phyloP scores from a whole-genome alignment of 1,140 invertebrate genomes.

The Saxidomus purpurata region DNA sequence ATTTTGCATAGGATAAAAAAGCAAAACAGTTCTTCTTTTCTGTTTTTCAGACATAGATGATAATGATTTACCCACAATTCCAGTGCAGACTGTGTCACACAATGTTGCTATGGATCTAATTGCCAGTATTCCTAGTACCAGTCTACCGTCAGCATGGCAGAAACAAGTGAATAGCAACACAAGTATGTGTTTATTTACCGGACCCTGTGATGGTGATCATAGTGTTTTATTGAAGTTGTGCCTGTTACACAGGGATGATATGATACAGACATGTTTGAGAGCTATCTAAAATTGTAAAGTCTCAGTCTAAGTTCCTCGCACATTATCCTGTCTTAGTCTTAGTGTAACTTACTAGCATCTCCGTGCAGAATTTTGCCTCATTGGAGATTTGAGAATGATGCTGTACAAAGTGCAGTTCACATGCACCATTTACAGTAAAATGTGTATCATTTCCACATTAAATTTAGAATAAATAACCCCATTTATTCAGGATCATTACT shows the following conservation, averaged over 20 bases:
- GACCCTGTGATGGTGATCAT: neutral
- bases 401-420: too few relatives aligned
- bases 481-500: too few relatives aligned
- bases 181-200: neutral
- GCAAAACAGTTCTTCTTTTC: too few relatives aligned
- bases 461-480: too few relatives aligned
- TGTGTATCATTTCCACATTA: too few relatives aligned
- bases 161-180: neutral
- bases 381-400: too few relatives aligned
- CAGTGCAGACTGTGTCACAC: slow-evolving; percentile 36
- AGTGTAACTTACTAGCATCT: too few relatives aligned
- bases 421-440: too few relatives aligned
- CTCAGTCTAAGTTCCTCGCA: too few relatives aligned
- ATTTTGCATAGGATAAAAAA: too few relatives aligned
- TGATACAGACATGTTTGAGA: neutral
- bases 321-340: too few relatives aligned
- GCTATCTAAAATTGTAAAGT: neutral
- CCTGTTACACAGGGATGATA: neutral
- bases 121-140: neutral
- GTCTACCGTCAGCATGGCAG: neutral
- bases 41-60: neutral
- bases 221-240: neutral
- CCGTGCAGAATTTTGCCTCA: too few relatives aligned
- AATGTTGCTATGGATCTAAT: slow-evolving; percentile 8
- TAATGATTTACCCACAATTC: slow-evolving; percentile 6